These are phyloP conservation scores for Drosophila novamexicana DNA, from an alignment of 1,140 invertebrate genomes.

Conservation along the genomic window DNA sequence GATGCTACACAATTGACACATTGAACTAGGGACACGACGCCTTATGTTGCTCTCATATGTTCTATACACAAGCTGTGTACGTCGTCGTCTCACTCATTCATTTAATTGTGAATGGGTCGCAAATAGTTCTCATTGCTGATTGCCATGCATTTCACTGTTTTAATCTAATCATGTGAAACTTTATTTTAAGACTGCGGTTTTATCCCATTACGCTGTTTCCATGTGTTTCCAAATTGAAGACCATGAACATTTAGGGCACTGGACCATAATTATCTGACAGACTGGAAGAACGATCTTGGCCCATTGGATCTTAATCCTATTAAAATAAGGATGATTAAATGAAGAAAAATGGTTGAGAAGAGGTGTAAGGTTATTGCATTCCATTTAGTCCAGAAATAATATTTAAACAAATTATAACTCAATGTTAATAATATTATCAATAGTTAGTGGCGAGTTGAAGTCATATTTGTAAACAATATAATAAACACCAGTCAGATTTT, in stretches of 20 bases:
- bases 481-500: too few relatives aligned
- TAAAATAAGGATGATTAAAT: background rate
- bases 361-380: too few relatives aligned
- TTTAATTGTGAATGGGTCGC: constrained; percentile 28
- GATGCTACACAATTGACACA: constrained; percentile 74
- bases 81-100: constrained; percentile 15
- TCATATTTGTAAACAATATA: too few relatives aligned
- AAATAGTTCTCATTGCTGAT: constrained; percentile 12
- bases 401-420: too few relatives aligned
- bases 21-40: constrained; percentile 80
- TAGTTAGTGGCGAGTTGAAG: too few relatives aligned
- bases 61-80: constrained; percentile 16
- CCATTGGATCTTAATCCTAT: background rate
- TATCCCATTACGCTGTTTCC: constrained; percentile 48
- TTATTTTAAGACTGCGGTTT: constrained; percentile 52
- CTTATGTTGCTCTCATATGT: constrained; percentile 57
- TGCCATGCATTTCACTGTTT: constrained; percentile 52
- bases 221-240: constrained; percentile 36
- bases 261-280: too few relatives aligned
- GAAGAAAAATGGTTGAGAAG: too few relatives aligned
- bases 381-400: too few relatives aligned
- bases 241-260: constrained; percentile 45
- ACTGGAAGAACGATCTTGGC: constrained; percentile 3
- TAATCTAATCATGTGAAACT: constrained; percentile 69
- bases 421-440: too few relatives aligned